Evolutionary conservation across 1,140 invertebrate genomes (phyloP), one percentile per base, ranked within the genome.

Genomic region (Littorina saxatilis): DNA sequence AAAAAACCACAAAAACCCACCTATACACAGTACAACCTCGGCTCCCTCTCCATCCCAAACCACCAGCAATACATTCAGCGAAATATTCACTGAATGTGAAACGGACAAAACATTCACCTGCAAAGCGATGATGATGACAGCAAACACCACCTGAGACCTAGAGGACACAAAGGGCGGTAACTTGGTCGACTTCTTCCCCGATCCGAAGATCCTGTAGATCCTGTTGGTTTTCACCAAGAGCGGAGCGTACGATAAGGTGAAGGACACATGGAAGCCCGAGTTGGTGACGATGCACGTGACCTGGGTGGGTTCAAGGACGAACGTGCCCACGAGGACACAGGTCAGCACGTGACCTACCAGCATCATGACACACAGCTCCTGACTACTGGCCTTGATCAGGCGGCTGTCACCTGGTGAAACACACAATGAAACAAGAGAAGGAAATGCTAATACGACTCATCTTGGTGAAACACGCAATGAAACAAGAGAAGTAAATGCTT

Each of bases 191-290:
- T 39, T 47, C 47, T 77, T 79, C 52, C 96, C 96, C 1, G 96
- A 96, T 84, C 96, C 96, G 92, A 99, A 98, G 86, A 98, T 98
- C 43, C 97, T 93, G 5, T 96, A 95, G 82, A 98, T 98, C 35
- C 88, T 94, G 93, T 98, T 98, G 11, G 97, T 98, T 23, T 95
- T 96, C 3, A 97, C 97, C 82, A 96, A 92, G 88, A 96, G 95
- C 0, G 97, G 96, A 5, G 96, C 96, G 81, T 95, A 95, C 88
- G 96, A 96, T 2, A 94, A 93, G 15, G 94, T 93, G 90, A 95
- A 95, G 88, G 95, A 95, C 43, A 96, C 95, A 72, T 95, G 83
- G 3, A 95, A 95, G 66, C 96, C 94, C 23, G 95, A 91, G 91
- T 95, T 95, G 1, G 95, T 95, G 90, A 96, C 95, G n/a, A 94